phyloP scores from a whole-genome alignment of 2,888 invertebrate species.

The Amphiduros pacificus region DNA sequence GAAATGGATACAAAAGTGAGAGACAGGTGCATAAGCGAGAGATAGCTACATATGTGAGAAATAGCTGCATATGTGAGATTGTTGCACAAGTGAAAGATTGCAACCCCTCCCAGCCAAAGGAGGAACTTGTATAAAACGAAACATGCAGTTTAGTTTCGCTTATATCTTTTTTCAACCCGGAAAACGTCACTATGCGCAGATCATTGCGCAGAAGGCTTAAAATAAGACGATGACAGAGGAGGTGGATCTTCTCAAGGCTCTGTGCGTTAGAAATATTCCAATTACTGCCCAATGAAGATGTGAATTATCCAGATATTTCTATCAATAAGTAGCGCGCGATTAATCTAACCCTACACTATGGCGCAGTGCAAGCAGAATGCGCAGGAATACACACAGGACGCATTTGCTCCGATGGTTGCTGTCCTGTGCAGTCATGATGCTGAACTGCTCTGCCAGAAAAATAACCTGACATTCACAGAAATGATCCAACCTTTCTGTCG shows the following conservation, averaged over 20 bases:
- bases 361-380: slow-evolving; percentile 61
- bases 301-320: neutral
- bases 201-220: slow-evolving; percentile 5
- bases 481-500: slow-evolving; percentile 86
- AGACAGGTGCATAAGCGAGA: too few relatives aligned
- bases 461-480: slow-evolving; percentile 87
- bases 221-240: slow-evolving; percentile 11
- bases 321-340: neutral
- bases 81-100: too few relatives aligned
- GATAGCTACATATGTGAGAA: too few relatives aligned
- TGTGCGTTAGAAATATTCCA: slow-evolving; percentile 7
- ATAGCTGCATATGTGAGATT: too few relatives aligned
- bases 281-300: neutral
- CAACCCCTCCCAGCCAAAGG: too few relatives aligned
- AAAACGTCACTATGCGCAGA: slow-evolving; percentile 14
- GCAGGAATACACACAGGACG: slow-evolving; percentile 81
- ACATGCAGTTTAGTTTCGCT: too few relatives aligned
- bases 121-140: too few relatives aligned
- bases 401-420: slow-evolving; percentile 87
- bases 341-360: slow-evolving; percentile 43
- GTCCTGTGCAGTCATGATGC: slow-evolving; percentile 81
- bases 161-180: too few relatives aligned
- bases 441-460: slow-evolving; percentile 82
- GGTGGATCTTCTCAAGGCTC: slow-evolving; percentile 8
- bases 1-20: too few relatives aligned